Evolutionary conservation across 2,797 vertebrate genomes (phyloP), one percentile per base, ranked within the genome.

Genomic region (Mormyrops attenuatus): DNA sequence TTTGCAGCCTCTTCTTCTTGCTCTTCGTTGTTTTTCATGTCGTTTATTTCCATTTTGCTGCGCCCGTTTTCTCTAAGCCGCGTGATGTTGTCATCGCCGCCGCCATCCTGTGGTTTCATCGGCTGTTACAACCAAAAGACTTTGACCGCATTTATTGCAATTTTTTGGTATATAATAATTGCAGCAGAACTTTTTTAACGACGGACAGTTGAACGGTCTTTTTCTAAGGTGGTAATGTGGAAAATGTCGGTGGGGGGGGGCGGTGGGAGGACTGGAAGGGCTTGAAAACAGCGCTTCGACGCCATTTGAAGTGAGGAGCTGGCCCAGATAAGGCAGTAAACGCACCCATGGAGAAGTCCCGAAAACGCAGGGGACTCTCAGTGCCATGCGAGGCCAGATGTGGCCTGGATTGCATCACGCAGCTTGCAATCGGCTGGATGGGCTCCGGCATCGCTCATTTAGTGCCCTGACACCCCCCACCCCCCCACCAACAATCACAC

Each of bases 371-470:
- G 88, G 80, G 88, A 63, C 52, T 85, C 52, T 41, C 44, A 5
- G 57, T 26, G 34, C 22, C 34, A 22, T 7, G 34, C 47, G 0
- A 17, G 82, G 30, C 63, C 85, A 38, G 84, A 87, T 77, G 63
- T 73, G 60, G 89, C 89, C 55, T 89, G 52, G 30, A 41, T 60
- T 84, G 38, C 88, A 22, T 85, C 53, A 49, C 20, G 44, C 20
- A 34, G 53, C 41, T 22, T 22, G 44, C 41, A 50, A 22, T 85
- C 80, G 8, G 41, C 22, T 26, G 80, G 80, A 85, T 17, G 80
- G 80, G 80, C 80, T 22, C 47, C 50, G 80, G 20, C 47, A 49
- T 22, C 15, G 5, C 15, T n/a, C 47, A 7, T 49, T 84, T 47
- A 84, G 80, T 44, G 5, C 7, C 80, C 80, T 77, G 34, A 15